A percentile compares a stretch with the other conserved stretches of the same genome.
Conservation (phyloP, 1,140 invertebrate species). For the Lordiphosa mommai region DNA sequence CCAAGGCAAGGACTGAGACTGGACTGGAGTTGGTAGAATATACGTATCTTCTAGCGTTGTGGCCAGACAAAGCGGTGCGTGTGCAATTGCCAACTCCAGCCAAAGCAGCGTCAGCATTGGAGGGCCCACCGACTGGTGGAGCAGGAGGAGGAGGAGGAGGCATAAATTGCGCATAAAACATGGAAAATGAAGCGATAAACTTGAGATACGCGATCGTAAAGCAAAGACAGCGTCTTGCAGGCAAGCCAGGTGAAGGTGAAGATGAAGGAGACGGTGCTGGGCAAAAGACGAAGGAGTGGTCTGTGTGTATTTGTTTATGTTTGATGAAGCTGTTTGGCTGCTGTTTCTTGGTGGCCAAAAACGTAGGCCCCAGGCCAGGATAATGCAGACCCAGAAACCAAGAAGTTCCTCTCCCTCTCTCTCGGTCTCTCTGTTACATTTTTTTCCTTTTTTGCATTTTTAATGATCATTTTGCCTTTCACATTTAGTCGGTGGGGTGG, state of each 20-base stretch:
- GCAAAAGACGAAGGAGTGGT: slow-evolving; percentile 25
- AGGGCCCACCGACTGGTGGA: slow-evolving; percentile 1
- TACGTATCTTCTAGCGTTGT: slow-evolving; percentile 42
- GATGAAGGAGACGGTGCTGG: slow-evolving; percentile 31
- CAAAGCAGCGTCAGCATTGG: slow-evolving; percentile 58
- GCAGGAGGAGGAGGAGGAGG: slow-evolving; percentile 26
- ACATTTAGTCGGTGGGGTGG: slow-evolving; percentile 13
- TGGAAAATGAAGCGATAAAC: slow-evolving; percentile 77
- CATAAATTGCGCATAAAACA: slow-evolving; percentile 78
- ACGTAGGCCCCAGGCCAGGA: slow-evolving; percentile 48
- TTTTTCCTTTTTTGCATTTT: slow-evolving; percentile 26
- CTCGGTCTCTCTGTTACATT: slow-evolving; percentile 15
- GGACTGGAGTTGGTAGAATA: slow-evolving; percentile 11
- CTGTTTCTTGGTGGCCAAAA: slow-evolving; percentile 67
- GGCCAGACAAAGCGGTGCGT: slow-evolving; percentile 73
- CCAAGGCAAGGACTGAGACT: slow-evolving; percentile 17
- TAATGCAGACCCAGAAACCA: slow-evolving; percentile 57
- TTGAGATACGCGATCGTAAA: slow-evolving; percentile 77
- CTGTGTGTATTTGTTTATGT: slow-evolving; percentile 65
- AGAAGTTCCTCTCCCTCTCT: slow-evolving; percentile 5
- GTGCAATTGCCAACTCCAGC: slow-evolving; percentile 57
- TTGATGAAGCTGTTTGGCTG: slow-evolving; percentile 69
- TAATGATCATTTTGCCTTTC: slow-evolving; percentile 43
- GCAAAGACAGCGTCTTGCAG: slow-evolving; percentile 53
- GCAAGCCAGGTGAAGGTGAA: not conserved